phyloP scores from a whole-genome alignment of 2,797 vertebrate genomes.

The Coracias cyanogaster region DNA sequence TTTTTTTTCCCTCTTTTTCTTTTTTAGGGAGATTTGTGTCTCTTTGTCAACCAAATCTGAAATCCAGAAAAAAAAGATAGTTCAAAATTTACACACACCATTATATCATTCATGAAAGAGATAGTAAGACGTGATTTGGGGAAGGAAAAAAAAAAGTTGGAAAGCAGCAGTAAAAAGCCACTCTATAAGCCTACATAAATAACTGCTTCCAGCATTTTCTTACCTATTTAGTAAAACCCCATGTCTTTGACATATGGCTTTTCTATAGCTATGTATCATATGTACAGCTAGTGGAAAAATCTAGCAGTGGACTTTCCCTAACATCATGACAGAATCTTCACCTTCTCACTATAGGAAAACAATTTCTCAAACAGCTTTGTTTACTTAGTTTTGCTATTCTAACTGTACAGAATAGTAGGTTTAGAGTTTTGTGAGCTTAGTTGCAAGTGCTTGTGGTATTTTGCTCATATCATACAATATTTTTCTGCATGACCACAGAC shows the following conservation, averaged over 20 bases:
- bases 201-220: background rate
- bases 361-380: background rate
- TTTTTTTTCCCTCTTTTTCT: background rate
- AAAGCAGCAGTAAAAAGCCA: background rate
- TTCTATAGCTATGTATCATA: background rate
- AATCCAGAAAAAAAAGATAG: background rate
- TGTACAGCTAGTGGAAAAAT: background rate
- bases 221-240: background rate
- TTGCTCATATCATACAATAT: background rate
- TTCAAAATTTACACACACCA: background rate
- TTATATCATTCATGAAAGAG: background rate
- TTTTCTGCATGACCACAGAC: background rate
- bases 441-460: background rate
- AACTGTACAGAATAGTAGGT: background rate
- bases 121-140: background rate
- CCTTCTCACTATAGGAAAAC: background rate
- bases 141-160: accelerated
- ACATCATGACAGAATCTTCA: background rate
- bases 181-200: background rate
- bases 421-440: background rate
- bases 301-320: background rate
- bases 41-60: background rate
- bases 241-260: accelerated
- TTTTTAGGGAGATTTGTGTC: background rate
- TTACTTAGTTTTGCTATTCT: background rate